phyloP scores from a whole-genome alignment of 2,888 invertebrate genomes.

The Lochmaea capreae region DNA sequence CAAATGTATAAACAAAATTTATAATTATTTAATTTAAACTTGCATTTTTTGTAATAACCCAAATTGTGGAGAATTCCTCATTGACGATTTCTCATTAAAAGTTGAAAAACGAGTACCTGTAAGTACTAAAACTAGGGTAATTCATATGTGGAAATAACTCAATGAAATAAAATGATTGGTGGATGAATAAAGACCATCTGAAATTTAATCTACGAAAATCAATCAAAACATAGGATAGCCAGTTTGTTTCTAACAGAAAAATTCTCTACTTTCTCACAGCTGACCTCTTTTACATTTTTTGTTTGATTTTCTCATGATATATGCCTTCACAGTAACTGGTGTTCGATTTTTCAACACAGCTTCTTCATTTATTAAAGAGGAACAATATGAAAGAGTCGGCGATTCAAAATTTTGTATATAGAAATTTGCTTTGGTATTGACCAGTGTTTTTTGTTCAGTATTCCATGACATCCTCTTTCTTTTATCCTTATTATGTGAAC shows the following conservation, averaged over 20 bases:
- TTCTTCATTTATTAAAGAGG: slow-evolving; percentile 22
- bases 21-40: neutral
- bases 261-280: neutral
- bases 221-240: neutral
- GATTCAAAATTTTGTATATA: slow-evolving; percentile 29
- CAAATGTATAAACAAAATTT: neutral
- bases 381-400: slow-evolving; percentile 26
- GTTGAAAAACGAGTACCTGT: neutral
- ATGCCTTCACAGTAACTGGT: slow-evolving; percentile 19
- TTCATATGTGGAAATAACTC: neutral
- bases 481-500: slow-evolving; percentile 4
- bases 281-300: slow-evolving; percentile 30
- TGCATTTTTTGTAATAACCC: slow-evolving; percentile 4
- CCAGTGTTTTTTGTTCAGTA: slow-evolving; percentile 24
- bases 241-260: neutral
- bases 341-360: slow-evolving; percentile 22
- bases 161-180: neutral
- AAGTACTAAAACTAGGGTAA: neutral
- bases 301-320: slow-evolving; percentile 29
- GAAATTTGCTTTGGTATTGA: slow-evolving; percentile 24
- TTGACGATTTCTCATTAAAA: neutral
- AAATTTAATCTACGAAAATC: neutral
- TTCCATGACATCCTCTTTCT: slow-evolving; percentile 24
- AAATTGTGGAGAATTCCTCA: slow-evolving; percentile 14
- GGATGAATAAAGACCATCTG: neutral